Conservation (phyloP, 1,140 invertebrate genomes). For the Epicauta chinensis region DNA sequence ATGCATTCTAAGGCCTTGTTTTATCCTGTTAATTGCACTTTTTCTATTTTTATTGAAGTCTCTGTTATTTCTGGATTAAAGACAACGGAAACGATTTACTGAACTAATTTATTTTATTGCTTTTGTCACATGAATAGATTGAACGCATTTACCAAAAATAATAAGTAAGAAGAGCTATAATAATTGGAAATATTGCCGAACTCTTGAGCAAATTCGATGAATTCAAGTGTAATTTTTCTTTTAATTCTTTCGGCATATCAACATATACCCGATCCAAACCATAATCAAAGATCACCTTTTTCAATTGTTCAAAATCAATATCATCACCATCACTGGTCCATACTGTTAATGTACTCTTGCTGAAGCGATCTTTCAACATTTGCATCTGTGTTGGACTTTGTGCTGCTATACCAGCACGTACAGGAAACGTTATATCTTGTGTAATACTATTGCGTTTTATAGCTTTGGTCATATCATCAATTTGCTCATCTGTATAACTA, state of each 20-base stretch:
- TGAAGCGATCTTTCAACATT: constrained; percentile 46
- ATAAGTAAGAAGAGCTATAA: too few relatives aligned
- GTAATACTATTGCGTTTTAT: constrained; percentile 47
- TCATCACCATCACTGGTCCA: constrained; percentile 60
- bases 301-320: constrained; percentile 54
- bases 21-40: too few relatives aligned
- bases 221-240: constrained; percentile 46
- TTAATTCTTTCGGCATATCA: constrained; percentile 59
- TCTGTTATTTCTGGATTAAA: too few relatives aligned
- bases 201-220: too few relatives aligned
- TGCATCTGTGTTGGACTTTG: constrained; percentile 53
- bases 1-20: too few relatives aligned
- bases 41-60: too few relatives aligned
- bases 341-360: constrained; percentile 59
- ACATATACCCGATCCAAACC: constrained; percentile 60
- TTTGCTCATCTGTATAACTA: constrained; percentile 60
- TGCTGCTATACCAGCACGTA: constrained; percentile 66
- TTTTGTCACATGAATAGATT: too few relatives aligned
- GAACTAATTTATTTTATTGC: too few relatives aligned
- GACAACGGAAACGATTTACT: too few relatives aligned
- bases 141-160: too few relatives aligned
- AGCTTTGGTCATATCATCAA: constrained; percentile 64
- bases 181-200: neutral
- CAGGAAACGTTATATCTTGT: constrained; percentile 73
- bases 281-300: constrained; percentile 53